phyloP scores from a whole-genome alignment of 2,888 invertebrate genomes.

The Agrenia bidenticulata region DNA sequence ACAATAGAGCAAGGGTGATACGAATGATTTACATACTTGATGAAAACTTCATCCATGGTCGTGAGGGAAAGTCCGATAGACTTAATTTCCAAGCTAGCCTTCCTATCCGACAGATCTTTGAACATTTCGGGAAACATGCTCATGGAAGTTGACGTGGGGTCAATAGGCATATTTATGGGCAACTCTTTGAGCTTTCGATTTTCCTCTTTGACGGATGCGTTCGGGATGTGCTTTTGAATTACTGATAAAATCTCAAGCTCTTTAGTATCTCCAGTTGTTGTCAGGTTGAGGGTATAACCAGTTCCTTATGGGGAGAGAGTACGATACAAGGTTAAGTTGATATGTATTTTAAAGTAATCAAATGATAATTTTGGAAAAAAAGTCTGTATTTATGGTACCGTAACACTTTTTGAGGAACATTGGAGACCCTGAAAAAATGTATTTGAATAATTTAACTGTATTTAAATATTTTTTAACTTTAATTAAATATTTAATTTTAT shows the following conservation, averaged over 20 bases:
- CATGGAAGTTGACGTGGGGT: conserved; percentile 57
- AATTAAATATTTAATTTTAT: no score
- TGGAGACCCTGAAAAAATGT: no score
- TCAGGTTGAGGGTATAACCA: conserved; percentile 27
- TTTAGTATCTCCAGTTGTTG: conserved; percentile 13
- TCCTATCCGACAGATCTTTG: conserved; percentile 63
- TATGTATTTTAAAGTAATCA: no score
- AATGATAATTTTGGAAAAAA: no score
- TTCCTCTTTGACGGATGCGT: conserved; percentile 59
- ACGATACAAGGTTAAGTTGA: no score
- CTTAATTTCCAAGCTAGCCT: conserved; percentile 65
- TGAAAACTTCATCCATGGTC: conserved; percentile 84
- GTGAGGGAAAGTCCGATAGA: conserved; percentile 81
- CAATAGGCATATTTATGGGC: conserved; percentile 62
- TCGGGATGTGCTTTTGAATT: conserved; percentile 66
- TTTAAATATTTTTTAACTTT: no score
- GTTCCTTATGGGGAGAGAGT: conserved; percentile 4
- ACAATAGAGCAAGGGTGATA: no score
- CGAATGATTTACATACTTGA: conserved; percentile 73
- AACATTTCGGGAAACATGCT: conserved; percentile 65
- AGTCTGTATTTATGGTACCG: no score
- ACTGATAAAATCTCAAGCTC: conserved; percentile 56
- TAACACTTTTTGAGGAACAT: conserved; percentile 72
- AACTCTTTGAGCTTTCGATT: conserved; percentile 57
- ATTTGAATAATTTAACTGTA: no score